Evolutionary conservation across 2,888 invertebrate genomes (phyloP), one percentile per base, ranked within the genome.

Genomic region (Thereva unica): DNA sequence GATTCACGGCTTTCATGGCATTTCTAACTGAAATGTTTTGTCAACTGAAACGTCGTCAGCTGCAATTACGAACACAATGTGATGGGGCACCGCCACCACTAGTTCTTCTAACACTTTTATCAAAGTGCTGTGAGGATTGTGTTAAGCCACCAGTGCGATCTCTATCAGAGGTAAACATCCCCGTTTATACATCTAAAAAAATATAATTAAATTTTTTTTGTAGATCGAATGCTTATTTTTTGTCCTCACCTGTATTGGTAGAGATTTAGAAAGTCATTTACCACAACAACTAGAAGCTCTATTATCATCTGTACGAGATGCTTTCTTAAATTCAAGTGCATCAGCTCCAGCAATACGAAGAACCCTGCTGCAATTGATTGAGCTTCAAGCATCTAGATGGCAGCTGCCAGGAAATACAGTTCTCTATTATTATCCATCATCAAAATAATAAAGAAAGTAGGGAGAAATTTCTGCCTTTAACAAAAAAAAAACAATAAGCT

Each of bases 11-110:
- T 72, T 94, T 93, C 83, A 92, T 94, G 85, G 90, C 90, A 80
- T 93, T 93, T 84, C 84, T 94, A 71, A 91, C 92, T 74, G 93
- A 94, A 85, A 92, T 94, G 89, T 93, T 92, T 81, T 90, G 92
- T 78, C 92, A 92, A 85, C 81, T 93, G 75, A 92, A 93, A 78
- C 77, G 85, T 78, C 78, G 86, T 78, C 82, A 87, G 82, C 79
- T 85, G 79, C 82, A 85, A 79, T 70, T 84, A 81, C 75, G 82
- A 76, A 76, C 81, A 76, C 79, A 84, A 80, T 83, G 84, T 80
- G 81, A 83, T 76, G 85, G 86, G 54, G 84, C 86, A 59, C 86
- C 87, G 23, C 89, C 89, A 1, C 89, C 90, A 2, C 83, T 91
- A 73, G 89, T 92, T 72, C 83, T 95, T 74, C 86, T 94, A 68